Evolutionary conservation across 2,888 invertebrate genomes (phyloP).

Genomic region (Synanthedon vespiformis): DNA sequence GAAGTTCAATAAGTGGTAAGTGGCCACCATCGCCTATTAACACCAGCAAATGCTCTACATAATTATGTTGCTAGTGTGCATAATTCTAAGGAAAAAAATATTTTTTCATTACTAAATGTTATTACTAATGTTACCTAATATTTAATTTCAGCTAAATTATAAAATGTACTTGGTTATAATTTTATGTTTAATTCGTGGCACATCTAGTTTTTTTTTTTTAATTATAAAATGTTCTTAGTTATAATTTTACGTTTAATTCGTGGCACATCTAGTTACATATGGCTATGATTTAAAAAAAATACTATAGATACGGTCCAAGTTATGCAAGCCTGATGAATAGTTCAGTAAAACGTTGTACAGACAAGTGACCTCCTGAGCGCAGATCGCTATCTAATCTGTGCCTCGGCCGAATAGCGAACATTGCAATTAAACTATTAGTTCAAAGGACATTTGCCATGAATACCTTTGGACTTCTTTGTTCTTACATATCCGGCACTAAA

Average conservation of each 20-base stretch:
- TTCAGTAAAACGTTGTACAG: slow-evolving; percentile 33
- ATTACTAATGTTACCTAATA: too few species aligned
- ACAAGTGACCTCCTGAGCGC: slow-evolving; percentile 39
- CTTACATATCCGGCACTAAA: neutral
- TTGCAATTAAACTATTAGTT: slow-evolving; percentile 48
- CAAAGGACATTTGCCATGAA: slow-evolving; percentile 23
- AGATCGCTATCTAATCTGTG: slow-evolving; percentile 41
- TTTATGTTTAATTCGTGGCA: neutral
- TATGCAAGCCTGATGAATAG: slow-evolving; percentile 44
- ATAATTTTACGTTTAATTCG: too few species aligned
- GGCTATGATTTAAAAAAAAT: neutral
- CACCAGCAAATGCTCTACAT: too few species aligned
- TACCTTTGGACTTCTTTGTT: neutral
- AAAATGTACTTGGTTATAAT: too few species aligned
- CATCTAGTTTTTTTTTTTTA: neutral
- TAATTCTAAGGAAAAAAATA: too few species aligned
- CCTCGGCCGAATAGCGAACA: slow-evolving; percentile 29
- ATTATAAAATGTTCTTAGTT: too few species aligned
- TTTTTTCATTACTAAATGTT: too few species aligned
- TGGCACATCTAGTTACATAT: neutral
- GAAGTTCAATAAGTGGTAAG: too few species aligned
- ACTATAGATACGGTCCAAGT: slow-evolving; percentile 24
- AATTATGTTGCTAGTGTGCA: too few species aligned
- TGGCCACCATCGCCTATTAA: too few species aligned
- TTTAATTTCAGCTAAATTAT: too few species aligned